Base-by-base conservation (phyloP, 2,113 vertebrate genomes). In the Hirundichthys speculiger region DNA sequence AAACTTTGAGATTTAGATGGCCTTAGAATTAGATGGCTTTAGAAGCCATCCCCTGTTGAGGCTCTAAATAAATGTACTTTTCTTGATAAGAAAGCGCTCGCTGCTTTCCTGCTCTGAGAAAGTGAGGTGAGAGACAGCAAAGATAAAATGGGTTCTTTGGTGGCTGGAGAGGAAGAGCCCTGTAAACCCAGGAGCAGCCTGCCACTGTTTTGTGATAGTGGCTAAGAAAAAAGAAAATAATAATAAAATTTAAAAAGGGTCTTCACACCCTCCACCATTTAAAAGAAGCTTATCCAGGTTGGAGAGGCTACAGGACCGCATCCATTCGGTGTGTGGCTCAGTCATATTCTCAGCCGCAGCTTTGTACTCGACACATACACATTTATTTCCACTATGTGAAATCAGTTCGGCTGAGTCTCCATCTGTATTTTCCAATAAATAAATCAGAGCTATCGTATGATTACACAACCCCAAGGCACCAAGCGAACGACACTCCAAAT, bases 121-220 rank as follows among this genome's bases (percentile, higher is more conserved):
- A 79, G 74, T 72, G 61, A 82, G 49, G 77, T 19, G 60, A 78
- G 82, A 84, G 87, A 84, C 86, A 86, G 79, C 40, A 12, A 57
- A 83, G 86, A 91, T 89, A 88, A 87, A 90, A 86, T 74, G 61
- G 75, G 53, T 82, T 84, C 71, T 85, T 89, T 89, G 67, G 77
- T 64, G 75, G 67, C 75, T 65, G 73, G 65, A 80, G 82, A 64
- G 72, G 73, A 77, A 83, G 80, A 79, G 72, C 68, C 79, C 74
- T 80, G 75, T 84, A 84, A 76, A 86, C 62, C 87, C 62, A 1
- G 49, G 73, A 72, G 77, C 79, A 83, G 70, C 47, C 69, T 88
- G 80, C 79, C 82, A 87, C 75, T 74, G 70, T 81, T 80, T 71
- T 65, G 73, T 69, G 81, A 85, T 85, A 76, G 80, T 52, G 55